Base-by-base conservation (phyloP, 2,888 invertebrate genomes). In the Andrena fulva region DNA sequence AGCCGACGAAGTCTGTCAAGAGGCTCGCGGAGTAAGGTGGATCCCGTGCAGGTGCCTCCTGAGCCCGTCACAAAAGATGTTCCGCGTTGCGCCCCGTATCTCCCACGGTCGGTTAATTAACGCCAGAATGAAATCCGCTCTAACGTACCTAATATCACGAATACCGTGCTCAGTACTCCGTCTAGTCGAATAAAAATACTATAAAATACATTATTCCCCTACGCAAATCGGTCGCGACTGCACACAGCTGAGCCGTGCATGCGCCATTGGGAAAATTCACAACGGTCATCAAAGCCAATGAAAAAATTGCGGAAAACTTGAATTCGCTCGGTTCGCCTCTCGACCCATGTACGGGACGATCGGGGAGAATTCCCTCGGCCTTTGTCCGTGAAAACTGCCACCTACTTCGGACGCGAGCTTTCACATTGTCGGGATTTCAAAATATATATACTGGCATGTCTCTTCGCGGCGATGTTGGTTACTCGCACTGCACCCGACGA, bases 171-270 rank as follows among this genome's bases (percentile, higher is more conserved):
- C 89, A 90, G 88, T 88, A 90, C 90, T 90, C 80, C 67, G 85
- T 91, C 79, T 90, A 89, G 84, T 87, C 66, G 71, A 85, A 87
- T 90, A 90, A 90, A 90, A 91, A 84, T 82, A 87, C 85, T 86
- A 85, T 85, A 89, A 91, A 91, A 90, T 88, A 85, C 90, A 91
- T 91, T 88, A 87, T 89, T 86, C 80, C 85, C 82, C 84, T 84
- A 86, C 88, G 87, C 81, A 87, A 87, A 89, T 81, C 79, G 80
- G 72, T 85, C 84, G 86, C 87, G 88, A 85, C 79, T 76, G 86
- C 88, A 90, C 92, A 92, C 93, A 93, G 92, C 93, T 93, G 93
- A 93, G 92, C 91, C 89, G 92, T 92, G 91, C 90, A 89, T 91
- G 92, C 93, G 93, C 93, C 93, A 93, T 93, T 93, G 90, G 87